phyloP scores from a whole-genome alignment of 30 jellyfish, hydroid and myxozoan species.

The Mastigias papua region DNA sequence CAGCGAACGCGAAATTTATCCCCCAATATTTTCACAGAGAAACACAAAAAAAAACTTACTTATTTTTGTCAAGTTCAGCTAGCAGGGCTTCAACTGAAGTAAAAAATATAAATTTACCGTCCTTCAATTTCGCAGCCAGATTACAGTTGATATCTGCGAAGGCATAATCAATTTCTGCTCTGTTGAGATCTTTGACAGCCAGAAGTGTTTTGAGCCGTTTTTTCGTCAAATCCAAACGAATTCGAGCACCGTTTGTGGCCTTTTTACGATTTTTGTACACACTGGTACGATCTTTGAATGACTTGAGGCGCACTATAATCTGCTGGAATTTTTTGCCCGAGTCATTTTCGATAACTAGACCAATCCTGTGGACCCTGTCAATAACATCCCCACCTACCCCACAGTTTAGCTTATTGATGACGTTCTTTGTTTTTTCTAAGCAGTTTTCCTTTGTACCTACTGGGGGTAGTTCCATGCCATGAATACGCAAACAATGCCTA shows the following conservation, averaged over 20 bases:
- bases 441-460: slow-evolving; percentile 3
- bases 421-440: neutral
- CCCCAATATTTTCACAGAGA: no score
- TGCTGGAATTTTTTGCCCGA: slow-evolving; percentile 29
- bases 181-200: slow-evolving; percentile 8
- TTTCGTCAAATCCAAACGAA: slow-evolving; percentile 42
- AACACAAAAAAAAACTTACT: no score
- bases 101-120: no score
- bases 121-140: no score
- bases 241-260: neutral
- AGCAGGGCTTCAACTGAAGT: no score
- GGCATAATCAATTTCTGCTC: neutral
- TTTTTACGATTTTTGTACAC: slow-evolving; percentile 18
- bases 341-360: neutral
- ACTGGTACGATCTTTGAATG: slow-evolving; percentile 44
- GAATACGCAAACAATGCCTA: no score
- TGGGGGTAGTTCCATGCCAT: slow-evolving; percentile 19
- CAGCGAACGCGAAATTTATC: no score
- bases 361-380: slow-evolving; percentile 64
- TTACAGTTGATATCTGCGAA: slow-evolving; percentile 48
- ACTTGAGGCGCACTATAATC: slow-evolving; percentile 39
- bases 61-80: no score
- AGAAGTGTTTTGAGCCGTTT: slow-evolving; percentile 14
- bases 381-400: slow-evolving; percentile 8
- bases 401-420: neutral